Evolutionary conservation across 2,113 vertebrate species (phyloP).

Genomic region (Speoplatyrhinus poulsoni): DNA sequence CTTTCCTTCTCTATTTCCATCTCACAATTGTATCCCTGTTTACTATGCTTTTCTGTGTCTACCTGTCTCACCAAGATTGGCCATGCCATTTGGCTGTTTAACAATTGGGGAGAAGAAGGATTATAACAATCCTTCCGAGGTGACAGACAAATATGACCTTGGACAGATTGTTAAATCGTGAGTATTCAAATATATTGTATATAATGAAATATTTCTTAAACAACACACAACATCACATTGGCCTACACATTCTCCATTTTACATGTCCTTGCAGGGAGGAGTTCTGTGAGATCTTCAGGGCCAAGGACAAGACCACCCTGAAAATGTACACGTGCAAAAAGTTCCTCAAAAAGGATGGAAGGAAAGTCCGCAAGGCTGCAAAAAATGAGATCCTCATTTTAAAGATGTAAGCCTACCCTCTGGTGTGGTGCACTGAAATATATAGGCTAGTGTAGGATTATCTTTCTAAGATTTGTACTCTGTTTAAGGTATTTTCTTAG

Average conservation of each 20-base stretch:
- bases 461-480: background rate
- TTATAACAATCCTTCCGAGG: constrained; percentile 94
- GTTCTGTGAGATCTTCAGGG: constrained; percentile 98
- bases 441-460: background rate
- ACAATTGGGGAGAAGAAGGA: constrained; percentile 97
- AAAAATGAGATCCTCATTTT: constrained; percentile 98
- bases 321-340: constrained; percentile 98
- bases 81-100: constrained; percentile 98
- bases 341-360: constrained; percentile 95
- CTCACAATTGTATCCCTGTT: background rate
- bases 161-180: constrained; percentile 98
- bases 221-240: too few relatives aligned
- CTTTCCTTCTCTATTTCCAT: background rate
- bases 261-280: constrained; percentile 83
- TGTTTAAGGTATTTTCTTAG: too few relatives aligned
- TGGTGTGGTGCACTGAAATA: background rate
- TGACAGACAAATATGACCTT: constrained; percentile 98
- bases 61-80: constrained; percentile 67
- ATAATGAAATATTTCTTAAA: too few relatives aligned
- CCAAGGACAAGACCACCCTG: constrained; percentile 92
- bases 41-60: background rate
- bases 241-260: too few relatives aligned
- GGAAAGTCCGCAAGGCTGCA: constrained; percentile 95
- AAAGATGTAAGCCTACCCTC: constrained; percentile 86
- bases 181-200: constrained; percentile 63